Base-by-base conservation (phyloP, 2,797 vertebrate genomes). In the Parauchenoglanis ngamensis region DNA sequence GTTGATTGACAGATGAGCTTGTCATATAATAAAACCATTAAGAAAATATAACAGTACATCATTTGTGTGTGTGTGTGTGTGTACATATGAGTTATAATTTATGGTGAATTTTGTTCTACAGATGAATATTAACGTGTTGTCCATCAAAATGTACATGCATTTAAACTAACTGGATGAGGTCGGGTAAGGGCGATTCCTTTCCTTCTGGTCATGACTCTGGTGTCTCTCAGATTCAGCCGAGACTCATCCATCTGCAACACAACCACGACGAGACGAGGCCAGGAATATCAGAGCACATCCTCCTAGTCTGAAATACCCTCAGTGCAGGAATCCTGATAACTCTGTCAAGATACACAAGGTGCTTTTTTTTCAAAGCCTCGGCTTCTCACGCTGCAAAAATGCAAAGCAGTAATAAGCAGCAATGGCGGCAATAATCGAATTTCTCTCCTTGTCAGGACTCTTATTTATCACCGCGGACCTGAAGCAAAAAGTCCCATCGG, bases 381-480 rank as follows among this genome's bases (percentile, higher is more conserved):
- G 56, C 87, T 86, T 87, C 89, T 93, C 91, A 93, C 87, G 86
- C 89, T 88, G 89, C 91, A 90, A 91, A 90, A 94, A 94, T 90
- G 90, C 31, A 79, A 91, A 83, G 89, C 87, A 92, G 90, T 90
- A 91, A 90, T 90, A 91, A 89, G 83, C 84, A 86, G 19, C 76
- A 93, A 93, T 90, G 61, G 90, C 86, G 89, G 88, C 81, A 75
- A 91, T 93, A 94, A 95, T 92, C 87, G 61, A 89, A 92, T 92
- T 89, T 91, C 84, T 77, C 80, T 88, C 83, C 89, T 67, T 85
- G 83, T 87, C 89, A 84, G 86, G 86, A 91, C 90, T 92, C 89
- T 90, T 89, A 92, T 89, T 89, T 77, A 89, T 91, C 86, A 89
- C 85, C 89, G 67, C 68, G 52, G 73, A 88, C 49, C 77, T 76